Percentiles rank a stretch among this genome's conserved stretches.
These are phyloP conservation scores for Denticeps clupeoides DNA, from an alignment of 2,797 vertebrate species.

Conservation along the genomic window DNA sequence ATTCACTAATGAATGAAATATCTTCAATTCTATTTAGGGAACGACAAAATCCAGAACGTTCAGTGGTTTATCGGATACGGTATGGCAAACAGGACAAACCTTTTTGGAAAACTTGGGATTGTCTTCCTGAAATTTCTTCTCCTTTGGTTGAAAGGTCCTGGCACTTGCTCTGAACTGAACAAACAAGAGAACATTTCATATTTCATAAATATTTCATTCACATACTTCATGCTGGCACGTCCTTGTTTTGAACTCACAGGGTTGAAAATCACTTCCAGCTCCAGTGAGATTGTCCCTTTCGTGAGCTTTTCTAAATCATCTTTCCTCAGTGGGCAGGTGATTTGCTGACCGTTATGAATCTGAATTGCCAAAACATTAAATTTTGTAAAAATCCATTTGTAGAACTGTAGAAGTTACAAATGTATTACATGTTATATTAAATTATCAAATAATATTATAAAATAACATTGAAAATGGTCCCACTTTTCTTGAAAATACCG, in stretches of 20 bases:
- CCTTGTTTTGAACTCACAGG: slow-evolving; percentile 64
- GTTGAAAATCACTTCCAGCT: slow-evolving; percentile 90
- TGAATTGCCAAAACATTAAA: too few species aligned
- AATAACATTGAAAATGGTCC: too few species aligned
- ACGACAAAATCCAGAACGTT: background rate
- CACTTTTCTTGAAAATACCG: too few species aligned
- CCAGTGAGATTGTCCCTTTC: slow-evolving; percentile 83
- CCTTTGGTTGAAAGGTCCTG: slow-evolving; percentile 77
- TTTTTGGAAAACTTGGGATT: slow-evolving; percentile 92
- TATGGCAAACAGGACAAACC: slow-evolving; percentile 49
- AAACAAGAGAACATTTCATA: background rate
- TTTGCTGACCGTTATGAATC: slow-evolving; percentile 74
- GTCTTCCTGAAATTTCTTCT: slow-evolving; percentile 75
- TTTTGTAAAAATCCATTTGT: too few species aligned
- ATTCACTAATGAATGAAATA: background rate
- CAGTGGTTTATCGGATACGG: slow-evolving; percentile 31
- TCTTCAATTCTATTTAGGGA: background rate
- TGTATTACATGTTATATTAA: too few species aligned
- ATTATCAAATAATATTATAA: too few species aligned
- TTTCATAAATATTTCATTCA: background rate
- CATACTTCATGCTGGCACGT: background rate
- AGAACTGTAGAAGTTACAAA: too few species aligned
- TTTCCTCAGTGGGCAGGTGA: slow-evolving; percentile 73
- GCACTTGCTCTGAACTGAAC: slow-evolving; percentile 77
- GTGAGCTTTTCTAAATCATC: slow-evolving; percentile 75